Evolutionary conservation across 1,140 invertebrate species (phyloP).

Genomic region (Aphidius ervi): DNA sequence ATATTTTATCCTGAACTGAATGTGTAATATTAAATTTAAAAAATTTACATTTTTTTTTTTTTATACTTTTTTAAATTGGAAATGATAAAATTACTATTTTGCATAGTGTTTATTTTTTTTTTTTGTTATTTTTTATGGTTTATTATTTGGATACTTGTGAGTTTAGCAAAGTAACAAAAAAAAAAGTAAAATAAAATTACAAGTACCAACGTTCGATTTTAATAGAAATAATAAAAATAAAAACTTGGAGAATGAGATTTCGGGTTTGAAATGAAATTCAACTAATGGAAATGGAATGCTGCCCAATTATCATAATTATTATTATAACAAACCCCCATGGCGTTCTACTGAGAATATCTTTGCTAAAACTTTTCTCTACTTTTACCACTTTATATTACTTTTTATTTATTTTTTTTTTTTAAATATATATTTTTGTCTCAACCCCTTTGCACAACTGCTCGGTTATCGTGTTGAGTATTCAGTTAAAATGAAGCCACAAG

Average conservation of each 20-base stretch:
- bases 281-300: constrained; percentile 38
- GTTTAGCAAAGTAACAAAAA: not conserved
- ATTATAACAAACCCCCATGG: constrained; percentile 33
- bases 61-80: constrained; percentile 1
- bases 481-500: constrained; percentile 29
- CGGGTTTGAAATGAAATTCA: constrained; percentile 10
- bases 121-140: not conserved
- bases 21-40: constrained; percentile 9
- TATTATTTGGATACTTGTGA: not conserved
- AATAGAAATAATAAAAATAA: not conserved
- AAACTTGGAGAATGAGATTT: not conserved
- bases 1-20: constrained; percentile 3
- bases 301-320: constrained; percentile 44
- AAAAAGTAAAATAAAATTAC: not conserved
- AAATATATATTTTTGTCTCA: not conserved
- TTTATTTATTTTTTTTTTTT: not conserved
- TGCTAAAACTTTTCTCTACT: not conserved
- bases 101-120: no score
- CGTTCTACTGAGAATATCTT: not conserved
- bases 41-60: not conserved
- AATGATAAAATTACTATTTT: not conserved
- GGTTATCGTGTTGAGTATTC: constrained; percentile 25
- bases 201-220: no score
- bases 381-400: not conserved
- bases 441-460: constrained; percentile 4